Base-by-base conservation (phyloP, 2,113 vertebrate species). In the Megaceryle maxima region DNA sequence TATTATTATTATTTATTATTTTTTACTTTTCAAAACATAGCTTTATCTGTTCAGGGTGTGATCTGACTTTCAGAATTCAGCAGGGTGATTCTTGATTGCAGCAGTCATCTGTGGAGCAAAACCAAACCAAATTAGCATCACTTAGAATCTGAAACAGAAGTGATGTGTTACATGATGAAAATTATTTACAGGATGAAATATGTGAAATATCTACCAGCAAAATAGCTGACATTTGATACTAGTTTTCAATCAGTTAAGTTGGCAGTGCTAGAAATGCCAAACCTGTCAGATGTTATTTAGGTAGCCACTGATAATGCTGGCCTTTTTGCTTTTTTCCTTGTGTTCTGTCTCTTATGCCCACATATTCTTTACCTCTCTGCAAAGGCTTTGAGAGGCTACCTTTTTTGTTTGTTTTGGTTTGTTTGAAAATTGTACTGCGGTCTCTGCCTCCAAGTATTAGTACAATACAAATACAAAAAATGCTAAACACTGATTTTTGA, bases 121-220 rank as follows among this genome's bases (percentile, higher is more conserved):
- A 76, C 50, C 44, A 87, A 93, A 91, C 2, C n/a, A 50, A 46
- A 51, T 56, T 78, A 83, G 53, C 59, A 67, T 70, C 82, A 69
- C 64, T 83, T 83, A 37, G 70, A 94, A 83, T 46, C 55, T 67
- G 44, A 82, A 78, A 83, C 66, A 83, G 62, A 96, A 90, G 53
- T 66, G 51, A 9, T 72, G 50, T 48, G 70, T 43, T 73, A 55
- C 68, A 48, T 76, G 60, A 69, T 67, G 24, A 48, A 78, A 92
- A 90, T 93, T 75, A 90, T 46, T 82, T 84, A 46, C 66, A 64
- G 46, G 46, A 94, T 33, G 13, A 19, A 93, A 69, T 77, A 64
- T 18, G 28, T 87, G 29, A 93, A 73, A 82, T 50, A 88, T 88
- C 81, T 95, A 78, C 66, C 77, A 95, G 75, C 64, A 92, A 89